Percentiles rank a stretch among this genome's conserved stretches.
Evolutionary conservation across 2,113 vertebrate genomes (phyloP).

Genomic region (Rhagologus leucostigma): DNA sequence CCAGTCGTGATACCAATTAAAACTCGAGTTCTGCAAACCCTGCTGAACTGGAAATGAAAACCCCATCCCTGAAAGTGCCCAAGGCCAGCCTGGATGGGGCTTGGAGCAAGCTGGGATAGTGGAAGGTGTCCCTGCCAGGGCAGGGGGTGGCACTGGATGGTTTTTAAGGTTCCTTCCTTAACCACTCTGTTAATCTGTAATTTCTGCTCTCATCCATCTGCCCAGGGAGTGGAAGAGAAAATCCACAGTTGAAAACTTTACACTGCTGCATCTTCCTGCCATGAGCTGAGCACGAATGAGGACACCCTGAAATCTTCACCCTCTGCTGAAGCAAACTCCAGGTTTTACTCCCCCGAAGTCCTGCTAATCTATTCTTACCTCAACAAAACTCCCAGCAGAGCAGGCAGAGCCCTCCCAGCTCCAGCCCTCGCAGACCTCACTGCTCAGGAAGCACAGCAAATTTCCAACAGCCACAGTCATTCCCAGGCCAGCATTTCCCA

Average conservation of each 20-base stretch:
- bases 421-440: not conserved
- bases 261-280: not conserved
- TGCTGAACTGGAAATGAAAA: not conserved
- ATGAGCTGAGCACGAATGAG: rapidly evolving
- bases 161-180: not conserved
- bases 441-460: not conserved
- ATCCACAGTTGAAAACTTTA: not conserved
- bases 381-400: not conserved
- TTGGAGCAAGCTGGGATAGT: not conserved
- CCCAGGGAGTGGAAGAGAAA: not conserved
- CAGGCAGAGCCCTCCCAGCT: not conserved
- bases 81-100: rapidly evolving
- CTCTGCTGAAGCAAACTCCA: not conserved
- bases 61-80: not conserved
- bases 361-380: no score
- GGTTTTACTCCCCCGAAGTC: not conserved
- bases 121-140: not conserved
- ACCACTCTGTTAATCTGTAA: not conserved
- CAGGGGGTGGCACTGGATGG: not conserved
- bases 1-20: not conserved
- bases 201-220: not conserved
- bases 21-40: not conserved
- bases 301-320: not conserved
- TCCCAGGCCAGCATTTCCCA: not conserved
- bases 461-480: not conserved